Evolutionary conservation across 2,888 invertebrate genomes (phyloP).

Genomic region (Calliopum simillimum): DNA sequence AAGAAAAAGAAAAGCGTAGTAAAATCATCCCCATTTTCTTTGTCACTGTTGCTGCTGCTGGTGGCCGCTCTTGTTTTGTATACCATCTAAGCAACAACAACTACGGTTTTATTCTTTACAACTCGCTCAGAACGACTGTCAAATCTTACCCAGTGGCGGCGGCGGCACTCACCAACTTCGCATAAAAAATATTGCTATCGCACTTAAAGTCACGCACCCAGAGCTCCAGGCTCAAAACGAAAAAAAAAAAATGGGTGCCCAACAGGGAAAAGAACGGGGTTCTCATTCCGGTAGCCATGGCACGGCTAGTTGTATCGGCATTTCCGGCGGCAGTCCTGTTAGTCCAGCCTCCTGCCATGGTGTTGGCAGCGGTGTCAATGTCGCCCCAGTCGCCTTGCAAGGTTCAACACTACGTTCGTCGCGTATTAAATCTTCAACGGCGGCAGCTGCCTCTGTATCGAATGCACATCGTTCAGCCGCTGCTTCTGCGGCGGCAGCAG

Average conservation of each 20-base stretch:
- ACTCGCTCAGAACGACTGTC: not conserved
- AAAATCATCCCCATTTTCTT: no score
- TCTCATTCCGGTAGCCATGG: slow-evolving; percentile 60
- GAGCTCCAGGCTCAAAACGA: no score
- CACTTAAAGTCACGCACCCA: no score
- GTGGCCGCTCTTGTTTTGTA: slow-evolving; percentile 32
- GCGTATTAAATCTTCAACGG: slow-evolving; percentile 72
- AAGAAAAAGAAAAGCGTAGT: no score
- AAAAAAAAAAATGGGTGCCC: slow-evolving; percentile 81
- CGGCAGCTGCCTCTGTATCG: slow-evolving; percentile 49
- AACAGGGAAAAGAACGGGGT: slow-evolving; percentile 92
- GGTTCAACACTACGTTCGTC: slow-evolving; percentile 77
- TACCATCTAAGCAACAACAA: slow-evolving; percentile 26
- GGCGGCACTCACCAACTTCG: not conserved
- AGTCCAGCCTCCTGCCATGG: slow-evolving; percentile 58
- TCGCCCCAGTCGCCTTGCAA: slow-evolving; percentile 58
- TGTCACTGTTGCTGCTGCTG: no score
- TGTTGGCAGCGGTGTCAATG: slow-evolving; percentile 56
- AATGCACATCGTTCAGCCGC: slow-evolving; percentile 43
- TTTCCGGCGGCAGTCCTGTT: slow-evolving; percentile 61
- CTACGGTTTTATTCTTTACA: not conserved
- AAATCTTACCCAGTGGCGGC: slow-evolving; percentile 12
- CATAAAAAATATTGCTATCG: no score
- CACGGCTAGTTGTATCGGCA: slow-evolving; percentile 72
- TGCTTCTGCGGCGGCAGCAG: slow-evolving; percentile 41